Evolutionary conservation across 37 sponge, comb jelly and placozoan species (phyloP).

Genomic region (Spongilla lacustris): DNA sequence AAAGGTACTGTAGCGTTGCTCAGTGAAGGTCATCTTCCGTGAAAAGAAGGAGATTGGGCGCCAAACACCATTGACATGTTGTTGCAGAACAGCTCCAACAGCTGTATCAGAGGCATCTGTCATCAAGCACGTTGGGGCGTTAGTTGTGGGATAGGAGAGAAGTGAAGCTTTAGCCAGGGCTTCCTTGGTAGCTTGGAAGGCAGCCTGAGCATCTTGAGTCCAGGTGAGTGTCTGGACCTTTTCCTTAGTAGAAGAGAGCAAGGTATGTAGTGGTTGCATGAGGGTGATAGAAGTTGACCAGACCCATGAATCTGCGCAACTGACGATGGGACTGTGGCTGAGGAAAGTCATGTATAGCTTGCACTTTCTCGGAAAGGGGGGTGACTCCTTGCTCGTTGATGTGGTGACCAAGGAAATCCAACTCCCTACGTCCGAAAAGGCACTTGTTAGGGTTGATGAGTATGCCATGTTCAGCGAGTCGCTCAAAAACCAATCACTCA

Average conservation of each 20-base stretch:
- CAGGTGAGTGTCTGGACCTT: conserved; percentile 23
- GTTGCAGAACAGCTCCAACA: conserved; percentile 68
- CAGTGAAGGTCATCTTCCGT: conserved; percentile 42
- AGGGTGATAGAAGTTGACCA: conserved; percentile 37
- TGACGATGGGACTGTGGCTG: conserved; percentile 51
- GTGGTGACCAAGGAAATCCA: conserved; percentile 48
- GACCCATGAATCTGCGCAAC: conserved; percentile 38
- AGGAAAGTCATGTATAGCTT: conserved; percentile 44
- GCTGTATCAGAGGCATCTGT: conserved; percentile 62
- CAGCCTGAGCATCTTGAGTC: not conserved
- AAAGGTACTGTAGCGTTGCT: conserved; percentile 72
- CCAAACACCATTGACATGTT: conserved; percentile 38
- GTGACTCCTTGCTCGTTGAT: conserved; percentile 14
- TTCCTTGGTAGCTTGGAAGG: too few relatives aligned
- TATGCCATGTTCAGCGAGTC: conserved; percentile 34
- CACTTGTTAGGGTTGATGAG: conserved; percentile 61
- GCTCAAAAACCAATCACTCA: conserved; percentile 44
- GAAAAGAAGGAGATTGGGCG: conserved; percentile 63
- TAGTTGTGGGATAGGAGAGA: conserved; percentile 42
- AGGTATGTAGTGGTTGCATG: conserved; percentile 44
- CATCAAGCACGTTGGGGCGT: conserved; percentile 55
- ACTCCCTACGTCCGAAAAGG: conserved; percentile 19
- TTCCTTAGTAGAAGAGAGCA: not conserved
- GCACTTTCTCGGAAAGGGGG: conserved; percentile 42
- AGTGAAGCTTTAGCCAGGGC: conserved; percentile 41